Conservation (phyloP, 1,140 invertebrate genomes). For the Lordiphosa collinella region DNA sequence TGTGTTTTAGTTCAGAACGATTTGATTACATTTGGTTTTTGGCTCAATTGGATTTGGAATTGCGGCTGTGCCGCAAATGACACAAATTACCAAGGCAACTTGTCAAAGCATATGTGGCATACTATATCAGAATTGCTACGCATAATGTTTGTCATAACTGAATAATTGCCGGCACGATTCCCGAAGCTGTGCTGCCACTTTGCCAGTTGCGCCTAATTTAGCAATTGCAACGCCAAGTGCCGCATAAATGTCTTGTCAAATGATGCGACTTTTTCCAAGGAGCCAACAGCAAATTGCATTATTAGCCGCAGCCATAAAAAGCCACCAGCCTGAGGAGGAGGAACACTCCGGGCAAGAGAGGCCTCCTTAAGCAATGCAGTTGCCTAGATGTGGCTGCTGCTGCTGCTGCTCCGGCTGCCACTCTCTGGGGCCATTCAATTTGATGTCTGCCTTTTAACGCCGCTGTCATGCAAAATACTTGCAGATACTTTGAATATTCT, state of each 20-base stretch:
- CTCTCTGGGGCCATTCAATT: conserved; percentile 52
- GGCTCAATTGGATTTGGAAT: conserved; percentile 18
- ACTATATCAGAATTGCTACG: conserved; percentile 41
- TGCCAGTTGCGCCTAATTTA: conserved; percentile 68
- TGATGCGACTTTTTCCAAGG: conserved; percentile 63
- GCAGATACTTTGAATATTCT: conserved; percentile 69
- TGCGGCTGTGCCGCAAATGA: conserved; percentile 24
- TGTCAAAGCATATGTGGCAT: conserved; percentile 48
- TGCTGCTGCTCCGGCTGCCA: neutral
- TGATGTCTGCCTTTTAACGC: conserved; percentile 71
- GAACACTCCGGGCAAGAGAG: neutral
- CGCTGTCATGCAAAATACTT: conserved; percentile 70
- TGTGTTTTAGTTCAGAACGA: conserved; percentile 19
- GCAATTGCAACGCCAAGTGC: conserved; percentile 70
- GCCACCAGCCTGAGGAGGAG: conserved; percentile 18
- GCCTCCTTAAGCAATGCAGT: conserved; percentile 6
- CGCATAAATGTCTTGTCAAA: conserved; percentile 76
- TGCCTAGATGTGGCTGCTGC: conserved; percentile 18
- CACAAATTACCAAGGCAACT: conserved; percentile 41
- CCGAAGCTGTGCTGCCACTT: conserved; percentile 27
- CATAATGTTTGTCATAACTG: conserved; percentile 65
- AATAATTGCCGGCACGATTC: conserved; percentile 53
- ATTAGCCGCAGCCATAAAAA: conserved; percentile 72
- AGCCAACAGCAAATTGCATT: conserved; percentile 69
- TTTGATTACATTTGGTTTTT: conserved; percentile 18